Percentiles rank a stretch among this genome's conserved stretches.
These are phyloP conservation scores for Eucriotettix oculatus DNA, from an alignment of 2,888 invertebrate species.

Conservation along the genomic window DNA sequence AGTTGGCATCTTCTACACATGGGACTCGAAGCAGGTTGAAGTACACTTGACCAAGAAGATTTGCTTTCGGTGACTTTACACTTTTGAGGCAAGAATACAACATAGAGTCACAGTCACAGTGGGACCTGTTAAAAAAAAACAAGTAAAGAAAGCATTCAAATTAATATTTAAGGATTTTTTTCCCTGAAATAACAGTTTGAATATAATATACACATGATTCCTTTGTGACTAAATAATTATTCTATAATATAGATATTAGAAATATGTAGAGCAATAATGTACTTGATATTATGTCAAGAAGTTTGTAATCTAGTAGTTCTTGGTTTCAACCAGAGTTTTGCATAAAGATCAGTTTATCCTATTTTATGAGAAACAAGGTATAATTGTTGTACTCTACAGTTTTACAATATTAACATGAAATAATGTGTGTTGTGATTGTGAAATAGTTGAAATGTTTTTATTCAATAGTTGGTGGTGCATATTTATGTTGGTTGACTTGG, in stretches of 20 bases:
- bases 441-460: no score
- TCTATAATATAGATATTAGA: background rate
- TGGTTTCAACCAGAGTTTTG: background rate
- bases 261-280: no score
- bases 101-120: conserved; percentile 73
- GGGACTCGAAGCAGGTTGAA: conserved; percentile 67
- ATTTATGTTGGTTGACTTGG: no score
- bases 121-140: conserved; percentile 38
- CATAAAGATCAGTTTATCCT: background rate
- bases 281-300: no score
- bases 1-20: conserved; percentile 41
- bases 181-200: background rate
- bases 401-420: background rate
- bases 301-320: no score
- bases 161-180: background rate
- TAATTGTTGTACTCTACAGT: no score
- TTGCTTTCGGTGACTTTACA: conserved; percentile 52
- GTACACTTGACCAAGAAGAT: conserved; percentile 66
- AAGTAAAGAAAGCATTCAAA: background rate
- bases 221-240: background rate
- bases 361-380: background rate
- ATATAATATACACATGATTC: background rate
- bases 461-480: no score
- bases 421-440: background rate
- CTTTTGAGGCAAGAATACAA: conserved; percentile 66